A percentile compares a stretch with the other conserved stretches of the same genome.
phyloP scores from a whole-genome alignment of 2,113 vertebrate species.

The Pundamilia nyererei region DNA sequence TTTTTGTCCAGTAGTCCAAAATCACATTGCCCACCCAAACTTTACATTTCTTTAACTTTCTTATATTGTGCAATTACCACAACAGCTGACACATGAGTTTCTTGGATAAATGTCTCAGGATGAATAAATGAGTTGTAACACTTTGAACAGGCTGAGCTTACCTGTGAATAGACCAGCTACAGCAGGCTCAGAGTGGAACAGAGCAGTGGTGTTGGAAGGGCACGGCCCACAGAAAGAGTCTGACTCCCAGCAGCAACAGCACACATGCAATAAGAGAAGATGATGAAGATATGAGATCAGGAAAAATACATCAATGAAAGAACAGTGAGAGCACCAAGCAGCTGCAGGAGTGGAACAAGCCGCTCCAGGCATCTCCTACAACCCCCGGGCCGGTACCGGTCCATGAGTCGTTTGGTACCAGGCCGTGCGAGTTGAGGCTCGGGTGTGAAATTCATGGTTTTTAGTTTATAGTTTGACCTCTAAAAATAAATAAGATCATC shows the following conservation, averaged over 20 bases:
- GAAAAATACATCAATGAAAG: neutral
- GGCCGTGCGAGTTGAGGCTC: fast-evolving
- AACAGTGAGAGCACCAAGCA: neutral
- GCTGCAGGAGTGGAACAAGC: neutral
- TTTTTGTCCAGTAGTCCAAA: neutral
- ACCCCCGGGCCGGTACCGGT: neutral
- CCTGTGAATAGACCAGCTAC: constrained; percentile 86
- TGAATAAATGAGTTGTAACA: neutral
- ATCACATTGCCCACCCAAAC: neutral
- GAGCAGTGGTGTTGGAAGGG: constrained; percentile 77
- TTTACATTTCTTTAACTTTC: neutral
- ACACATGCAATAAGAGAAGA: constrained; percentile 4
- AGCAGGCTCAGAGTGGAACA: constrained; percentile 77
- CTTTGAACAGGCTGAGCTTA: constrained; percentile 44
- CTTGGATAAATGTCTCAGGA: neutral
- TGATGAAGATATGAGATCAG: neutral
- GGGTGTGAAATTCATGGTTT: neutral
- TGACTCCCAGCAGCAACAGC: constrained; percentile 63
- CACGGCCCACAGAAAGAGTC: constrained; percentile 84
- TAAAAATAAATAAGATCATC: neutral
- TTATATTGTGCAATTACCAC: neutral
- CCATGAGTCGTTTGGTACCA: neutral
- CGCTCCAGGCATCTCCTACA: constrained; percentile 56
- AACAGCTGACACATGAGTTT: neutral
- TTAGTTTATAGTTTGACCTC: neutral